phyloP scores from a whole-genome alignment of 37 sponge, comb jelly and placozoan species.

The Sycon ciliatum region DNA sequence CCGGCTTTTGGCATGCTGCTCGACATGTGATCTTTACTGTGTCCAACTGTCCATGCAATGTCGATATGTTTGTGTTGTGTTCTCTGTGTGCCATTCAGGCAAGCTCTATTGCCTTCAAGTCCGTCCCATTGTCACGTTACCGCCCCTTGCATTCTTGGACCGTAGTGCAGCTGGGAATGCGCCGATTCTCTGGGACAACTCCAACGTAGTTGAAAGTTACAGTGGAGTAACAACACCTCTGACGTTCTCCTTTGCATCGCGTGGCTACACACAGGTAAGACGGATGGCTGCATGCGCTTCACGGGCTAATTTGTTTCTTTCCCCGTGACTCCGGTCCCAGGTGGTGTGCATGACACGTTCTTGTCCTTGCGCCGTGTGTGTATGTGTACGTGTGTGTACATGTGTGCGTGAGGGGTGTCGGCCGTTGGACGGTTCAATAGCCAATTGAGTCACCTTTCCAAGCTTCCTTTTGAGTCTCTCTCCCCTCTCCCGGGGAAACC shows the following conservation, averaged over 20 bases:
- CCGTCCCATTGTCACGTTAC: conserved; percentile 74
- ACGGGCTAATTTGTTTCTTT: too few species aligned
- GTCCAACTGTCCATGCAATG: too few species aligned
- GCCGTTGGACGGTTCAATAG: too few species aligned
- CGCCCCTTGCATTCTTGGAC: conserved; percentile 63
- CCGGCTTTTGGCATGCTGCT: too few species aligned
- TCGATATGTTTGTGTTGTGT: too few species aligned
- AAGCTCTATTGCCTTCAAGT: conserved; percentile 71
- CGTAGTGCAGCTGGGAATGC: conserved; percentile 18
- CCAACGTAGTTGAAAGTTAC: conserved; percentile 83
- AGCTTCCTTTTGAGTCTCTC: too few species aligned
- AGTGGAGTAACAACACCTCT: conserved; percentile 75
- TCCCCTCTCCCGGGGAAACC: too few species aligned
- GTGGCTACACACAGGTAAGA: conserved; percentile 48
- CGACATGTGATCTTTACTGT: too few species aligned
- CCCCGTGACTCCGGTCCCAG: too few species aligned
- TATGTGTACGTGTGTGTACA: background rate
- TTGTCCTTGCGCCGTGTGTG: background rate
- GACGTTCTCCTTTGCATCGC: conserved; percentile 78
- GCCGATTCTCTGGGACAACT: conserved; percentile 74
- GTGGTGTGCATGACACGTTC: too few species aligned
- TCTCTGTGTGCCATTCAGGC: too few species aligned
- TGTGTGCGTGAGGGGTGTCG: background rate
- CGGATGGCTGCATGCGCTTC: background rate
- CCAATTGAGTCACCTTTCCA: too few species aligned